phyloP scores from a whole-genome alignment of 2,888 invertebrate species.

The Thelaira solivaga region DNA sequence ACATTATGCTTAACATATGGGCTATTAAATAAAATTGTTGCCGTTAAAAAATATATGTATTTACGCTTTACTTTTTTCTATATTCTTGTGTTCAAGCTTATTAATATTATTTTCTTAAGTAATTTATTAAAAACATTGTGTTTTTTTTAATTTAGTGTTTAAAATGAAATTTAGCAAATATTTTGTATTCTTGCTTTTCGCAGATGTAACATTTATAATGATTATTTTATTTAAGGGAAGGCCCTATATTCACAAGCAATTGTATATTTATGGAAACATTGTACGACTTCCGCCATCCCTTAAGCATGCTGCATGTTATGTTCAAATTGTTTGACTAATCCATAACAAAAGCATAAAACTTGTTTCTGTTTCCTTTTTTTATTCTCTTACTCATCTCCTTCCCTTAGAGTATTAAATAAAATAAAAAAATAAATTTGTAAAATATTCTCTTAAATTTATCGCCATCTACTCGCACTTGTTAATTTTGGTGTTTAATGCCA shows the following conservation, averaged over 20 bases:
- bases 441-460: not conserved
- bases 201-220: not conserved
- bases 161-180: too few relatives aligned
- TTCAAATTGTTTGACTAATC: slow-evolving; percentile 35
- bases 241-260: slow-evolving; percentile 11
- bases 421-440: slow-evolving; percentile 3
- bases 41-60: not conserved
- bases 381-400: not conserved
- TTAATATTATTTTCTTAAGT: too few relatives aligned
- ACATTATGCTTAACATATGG: slow-evolving; percentile 36
- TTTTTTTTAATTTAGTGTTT: too few relatives aligned
- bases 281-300: slow-evolving; percentile 43
- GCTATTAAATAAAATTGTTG: slow-evolving; percentile 12
- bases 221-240: not conserved
- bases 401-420: not conserved
- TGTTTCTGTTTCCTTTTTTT: slow-evolving; percentile 1
- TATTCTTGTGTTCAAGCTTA: too few relatives aligned
- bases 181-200: not conserved
- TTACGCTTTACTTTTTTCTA: too few relatives aligned
- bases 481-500: too few relatives aligned
- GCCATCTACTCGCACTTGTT: too few relatives aligned
- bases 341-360: slow-evolving; percentile 25
- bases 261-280: slow-evolving; percentile 6
- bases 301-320: too few relatives aligned
- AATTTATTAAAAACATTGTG: too few relatives aligned